A percentile compares a stretch with the other conserved stretches of the same genome.
Evolutionary conservation across 2,113 vertebrate species (phyloP).

Genomic region (Ammodramus savannarum): DNA sequence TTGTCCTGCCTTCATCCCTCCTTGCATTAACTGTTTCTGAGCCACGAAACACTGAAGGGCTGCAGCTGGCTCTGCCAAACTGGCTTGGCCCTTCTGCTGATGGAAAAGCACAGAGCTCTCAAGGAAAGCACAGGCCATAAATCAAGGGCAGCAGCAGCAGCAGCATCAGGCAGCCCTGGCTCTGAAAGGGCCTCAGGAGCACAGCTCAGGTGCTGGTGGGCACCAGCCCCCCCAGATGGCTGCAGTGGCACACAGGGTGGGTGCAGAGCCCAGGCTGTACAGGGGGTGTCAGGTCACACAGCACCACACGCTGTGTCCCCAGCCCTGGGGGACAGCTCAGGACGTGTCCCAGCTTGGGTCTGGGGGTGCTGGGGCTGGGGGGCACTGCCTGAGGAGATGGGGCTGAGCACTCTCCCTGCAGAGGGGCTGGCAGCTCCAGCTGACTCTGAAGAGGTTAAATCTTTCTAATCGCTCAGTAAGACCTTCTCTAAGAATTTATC

Average conservation of each 20-base stretch:
- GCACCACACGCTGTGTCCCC: rapidly evolving
- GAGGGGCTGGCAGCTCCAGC: rapidly evolving
- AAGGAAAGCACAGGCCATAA: neutral
- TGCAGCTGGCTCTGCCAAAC: neutral
- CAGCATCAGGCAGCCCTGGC: neutral
- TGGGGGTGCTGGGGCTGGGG: neutral
- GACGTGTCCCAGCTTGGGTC: rapidly evolving
- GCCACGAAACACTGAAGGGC: neutral
- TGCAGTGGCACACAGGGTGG: neutral
- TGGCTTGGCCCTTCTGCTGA: neutral
- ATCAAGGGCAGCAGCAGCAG: neutral
- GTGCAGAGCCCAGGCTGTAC: neutral
- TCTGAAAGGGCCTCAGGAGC: rapidly evolving
- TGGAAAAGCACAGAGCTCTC: neutral
- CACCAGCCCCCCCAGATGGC: neutral
- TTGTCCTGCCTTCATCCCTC: neutral
- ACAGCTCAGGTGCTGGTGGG: neutral
- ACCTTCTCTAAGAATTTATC: constrained; percentile 62
- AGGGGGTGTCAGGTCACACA: neutral
- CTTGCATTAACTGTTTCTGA: neutral
- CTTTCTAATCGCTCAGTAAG: constrained; percentile 52
- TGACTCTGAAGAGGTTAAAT: constrained; percentile 52
- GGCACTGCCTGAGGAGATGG: neutral
- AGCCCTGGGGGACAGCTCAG: neutral
- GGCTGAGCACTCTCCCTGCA: neutral